phyloP scores from a whole-genome alignment of 1,140 invertebrate species.

The Drosophila equinoxialis region DNA sequence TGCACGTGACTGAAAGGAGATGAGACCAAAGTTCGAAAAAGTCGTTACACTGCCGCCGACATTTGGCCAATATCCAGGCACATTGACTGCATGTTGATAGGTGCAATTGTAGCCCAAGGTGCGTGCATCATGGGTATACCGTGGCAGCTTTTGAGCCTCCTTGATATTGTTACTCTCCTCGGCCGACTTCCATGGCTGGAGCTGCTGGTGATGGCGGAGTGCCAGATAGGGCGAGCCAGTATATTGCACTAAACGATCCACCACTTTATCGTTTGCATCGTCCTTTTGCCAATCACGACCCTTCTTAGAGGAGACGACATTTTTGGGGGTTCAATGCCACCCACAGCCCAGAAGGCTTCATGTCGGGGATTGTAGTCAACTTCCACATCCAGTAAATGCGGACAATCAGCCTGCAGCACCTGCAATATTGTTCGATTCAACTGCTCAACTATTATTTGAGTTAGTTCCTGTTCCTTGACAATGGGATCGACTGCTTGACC shows the following conservation, averaged over 20 bases:
- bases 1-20: slow-evolving; percentile 88
- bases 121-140: slow-evolving; percentile 85
- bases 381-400: slow-evolving; percentile 87
- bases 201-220: slow-evolving; percentile 86
- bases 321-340: slow-evolving; percentile 86
- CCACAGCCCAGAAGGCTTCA: slow-evolving; percentile 91
- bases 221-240: slow-evolving; percentile 86
- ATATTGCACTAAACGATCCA: slow-evolving; percentile 88
- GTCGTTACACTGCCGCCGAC: slow-evolving; percentile 84
- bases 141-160: slow-evolving; percentile 83
- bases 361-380: slow-evolving; percentile 89
- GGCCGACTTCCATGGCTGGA: slow-evolving; percentile 86
- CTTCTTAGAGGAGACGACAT: slow-evolving; percentile 82
- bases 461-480: slow-evolving; percentile 52
- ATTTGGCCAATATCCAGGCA: slow-evolving; percentile 90
- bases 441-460: slow-evolving; percentile 85
- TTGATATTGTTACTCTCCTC: slow-evolving; percentile 84
- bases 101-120: slow-evolving; percentile 84
- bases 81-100: slow-evolving; percentile 87
- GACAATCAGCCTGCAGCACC: slow-evolving; percentile 84
- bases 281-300: slow-evolving; percentile 81
- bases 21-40: slow-evolving; percentile 87
- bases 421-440: slow-evolving; percentile 88
- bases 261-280: slow-evolving; percentile 84
- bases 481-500: slow-evolving; percentile 48